Evolutionary conservation across 2,888 invertebrate genomes (phyloP), one percentile per base, ranked within the genome.

Genomic region (Agriopis leucophaearia): DNA sequence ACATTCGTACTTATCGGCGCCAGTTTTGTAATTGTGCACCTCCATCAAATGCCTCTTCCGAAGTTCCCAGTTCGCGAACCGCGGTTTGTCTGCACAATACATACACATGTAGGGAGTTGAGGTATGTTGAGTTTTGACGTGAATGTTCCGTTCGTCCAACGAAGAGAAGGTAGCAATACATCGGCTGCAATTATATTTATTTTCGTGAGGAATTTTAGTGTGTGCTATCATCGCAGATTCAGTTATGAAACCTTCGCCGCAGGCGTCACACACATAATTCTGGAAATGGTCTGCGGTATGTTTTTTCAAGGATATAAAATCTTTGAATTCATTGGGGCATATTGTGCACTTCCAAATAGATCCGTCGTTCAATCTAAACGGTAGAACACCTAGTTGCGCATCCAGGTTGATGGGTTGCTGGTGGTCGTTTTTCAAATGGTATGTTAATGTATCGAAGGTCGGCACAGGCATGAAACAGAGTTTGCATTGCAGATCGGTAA

Each of bases 161-260:
- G 89, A 85, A 0, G 89, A 86, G 69, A 94, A 94, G 0, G 92
- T 92, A 0, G 93, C 92, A 0, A 91, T 83, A 62, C 94, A 94
- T 42, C 93, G 79, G 69, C 89, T 90, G 68, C 94, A 94, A 64
- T 81, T 91, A 62, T 91, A 94, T 69, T 89, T 93, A 40, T 93
- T 91, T 71, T 91, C 92, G 60, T 93, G 93, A 0, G 93, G 93
- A 75, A 92, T 84, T 75, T 90, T 94, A 0, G 89, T 90, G 64
- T 94, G 94, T 7, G 92, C 90, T 52, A 91, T 84, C 88, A 94
- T 91, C 0, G 91, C 90, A 0, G 90, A 90, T 74, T 92, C 92
- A 0, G 94, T 94, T 8, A 94, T 91, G 66, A 93, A 93, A 0
- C 94, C 94, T 74, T 92, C 92, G 0, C 94, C 94, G 60, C 94